Evolutionary conservation across 2,797 vertebrate genomes (phyloP), one percentile per base, ranked within the genome.

Genomic region (Anguilla marmorata): DNA sequence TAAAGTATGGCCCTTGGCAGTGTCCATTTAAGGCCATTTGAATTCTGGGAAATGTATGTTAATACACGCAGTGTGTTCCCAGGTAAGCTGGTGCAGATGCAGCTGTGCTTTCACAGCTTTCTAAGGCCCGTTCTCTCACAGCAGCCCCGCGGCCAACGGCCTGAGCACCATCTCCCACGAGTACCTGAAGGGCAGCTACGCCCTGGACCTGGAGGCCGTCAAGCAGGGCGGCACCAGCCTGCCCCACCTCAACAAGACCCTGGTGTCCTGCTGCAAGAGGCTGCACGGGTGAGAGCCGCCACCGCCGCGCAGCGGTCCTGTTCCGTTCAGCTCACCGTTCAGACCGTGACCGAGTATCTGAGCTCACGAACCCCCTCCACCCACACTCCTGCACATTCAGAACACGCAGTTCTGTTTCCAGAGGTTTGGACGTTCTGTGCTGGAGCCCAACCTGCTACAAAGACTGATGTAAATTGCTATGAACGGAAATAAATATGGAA

Each of bases 161-260:
- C 95, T 99, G 87, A 98, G 96, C 95, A 97, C 96, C 63, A 94
- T 99, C 88, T 99, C 98, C 0, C 98, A 99, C 0, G 98, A 99
- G 91, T 99, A 99, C 93, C 96, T 99, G 94, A 98, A 98, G 92
- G 97, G 98, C 88, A 99, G 97, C 95, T 99, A 99, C 0, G 96
- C 96, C 33, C 94, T 99, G 94, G 98, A 99, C 90, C 96, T 99
- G 60, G 98, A 99, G 90, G 98, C 98, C 0, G 98, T 99, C 58
- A 97, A 96, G 87, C 97, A 96, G 0, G 98, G 98, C 48, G 97
- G 97, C 86, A 96, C 94, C 91, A 95, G 92, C 50, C 94, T 99
- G 86, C 98, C 98, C 9, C 97, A 99, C 93, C 97, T 99, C 92
- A 98, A 98, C 95, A 98, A 96, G 87, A 98, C 98, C 3, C 96